These are phyloP conservation scores for Amorpha juglandis DNA, from an alignment of 2,888 invertebrate species.

Conservation along the genomic window DNA sequence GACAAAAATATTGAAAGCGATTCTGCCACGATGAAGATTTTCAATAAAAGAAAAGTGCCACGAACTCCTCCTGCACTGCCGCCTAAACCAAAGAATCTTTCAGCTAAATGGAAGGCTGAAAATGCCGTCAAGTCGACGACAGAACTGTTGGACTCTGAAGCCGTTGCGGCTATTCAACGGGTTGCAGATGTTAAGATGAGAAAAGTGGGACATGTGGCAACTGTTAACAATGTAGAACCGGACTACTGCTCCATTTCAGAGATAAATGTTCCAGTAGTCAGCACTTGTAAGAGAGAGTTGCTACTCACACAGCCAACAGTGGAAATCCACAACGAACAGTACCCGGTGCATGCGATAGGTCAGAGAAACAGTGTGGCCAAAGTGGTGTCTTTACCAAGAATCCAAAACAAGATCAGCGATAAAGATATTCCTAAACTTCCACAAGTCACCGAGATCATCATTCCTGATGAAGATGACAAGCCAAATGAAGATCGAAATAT, in stretches of 20 bases:
- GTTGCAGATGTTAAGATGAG: slow-evolving; percentile 83
- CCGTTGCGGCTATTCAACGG: slow-evolving; percentile 85
- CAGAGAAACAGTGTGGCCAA: slow-evolving; percentile 77
- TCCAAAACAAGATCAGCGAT: slow-evolving; percentile 78
- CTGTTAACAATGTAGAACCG: slow-evolving; percentile 83
- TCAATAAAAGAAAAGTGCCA: slow-evolving; percentile 84
- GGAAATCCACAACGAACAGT: slow-evolving; percentile 81
- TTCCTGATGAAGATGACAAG: slow-evolving; percentile 86
- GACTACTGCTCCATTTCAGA: slow-evolving; percentile 92
- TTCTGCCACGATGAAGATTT: slow-evolving; percentile 74
- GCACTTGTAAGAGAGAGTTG: slow-evolving; percentile 81
- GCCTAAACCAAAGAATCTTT: slow-evolving; percentile 90
- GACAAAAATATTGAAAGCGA: slow-evolving; percentile 77
- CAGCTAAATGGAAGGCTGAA: slow-evolving; percentile 86
- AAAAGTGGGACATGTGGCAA: slow-evolving; percentile 81
- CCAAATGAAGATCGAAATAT: slow-evolving; percentile 65
- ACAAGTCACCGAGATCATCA: slow-evolving; percentile 89
- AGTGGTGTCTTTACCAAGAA: slow-evolving; percentile 74
- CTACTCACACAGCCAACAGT: slow-evolving; percentile 82
- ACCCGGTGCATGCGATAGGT: slow-evolving; percentile 67
- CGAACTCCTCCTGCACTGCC: slow-evolving; percentile 90
- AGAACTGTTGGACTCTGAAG: slow-evolving; percentile 82
- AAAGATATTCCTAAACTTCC: slow-evolving; percentile 89
- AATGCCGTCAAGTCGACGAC: slow-evolving; percentile 69
- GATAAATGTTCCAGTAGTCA: slow-evolving; percentile 87